phyloP scores from a whole-genome alignment of 2,888 invertebrate genomes.

The Candidula unifasciata region DNA sequence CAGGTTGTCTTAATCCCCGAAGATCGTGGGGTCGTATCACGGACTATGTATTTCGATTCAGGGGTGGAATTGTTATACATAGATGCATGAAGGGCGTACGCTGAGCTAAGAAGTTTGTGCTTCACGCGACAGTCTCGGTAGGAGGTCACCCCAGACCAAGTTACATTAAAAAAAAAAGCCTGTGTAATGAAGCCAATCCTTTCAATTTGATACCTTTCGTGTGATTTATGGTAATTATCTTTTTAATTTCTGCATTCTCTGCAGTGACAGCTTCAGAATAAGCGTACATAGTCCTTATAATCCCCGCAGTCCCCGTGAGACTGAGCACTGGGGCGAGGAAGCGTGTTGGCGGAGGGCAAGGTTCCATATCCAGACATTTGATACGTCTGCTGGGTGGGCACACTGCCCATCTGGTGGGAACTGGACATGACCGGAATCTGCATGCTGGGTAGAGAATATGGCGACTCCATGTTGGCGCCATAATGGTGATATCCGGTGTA shows the following conservation, averaged over 20 bases:
- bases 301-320: slow-evolving; percentile 40
- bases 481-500: slow-evolving; percentile 81
- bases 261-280: slow-evolving; percentile 23
- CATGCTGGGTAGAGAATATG: slow-evolving; percentile 82
- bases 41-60: too few relatives aligned
- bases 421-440: slow-evolving; percentile 72
- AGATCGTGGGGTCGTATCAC: too few relatives aligned
- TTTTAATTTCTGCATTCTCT: not conserved
- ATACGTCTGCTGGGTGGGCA: slow-evolving; percentile 66
- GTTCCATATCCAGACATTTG: slow-evolving; percentile 66
- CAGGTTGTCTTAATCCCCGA: too few relatives aligned
- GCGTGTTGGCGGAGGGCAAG: slow-evolving; percentile 54
- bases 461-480: slow-evolving; percentile 52
- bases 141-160: too few relatives aligned
- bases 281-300: slow-evolving; percentile 51
- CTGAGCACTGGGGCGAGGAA: slow-evolving; percentile 45
- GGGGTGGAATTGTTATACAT: too few relatives aligned
- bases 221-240: too few relatives aligned
- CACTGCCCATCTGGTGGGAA: slow-evolving; percentile 60
- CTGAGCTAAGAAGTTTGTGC: too few relatives aligned
- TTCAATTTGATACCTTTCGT: too few relatives aligned
- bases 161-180: too few relatives aligned
- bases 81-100: too few relatives aligned
- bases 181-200: too few relatives aligned
- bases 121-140: too few relatives aligned